Base-by-base conservation (phyloP, 1,140 invertebrate species). In the Listronotus oregonensis region DNA sequence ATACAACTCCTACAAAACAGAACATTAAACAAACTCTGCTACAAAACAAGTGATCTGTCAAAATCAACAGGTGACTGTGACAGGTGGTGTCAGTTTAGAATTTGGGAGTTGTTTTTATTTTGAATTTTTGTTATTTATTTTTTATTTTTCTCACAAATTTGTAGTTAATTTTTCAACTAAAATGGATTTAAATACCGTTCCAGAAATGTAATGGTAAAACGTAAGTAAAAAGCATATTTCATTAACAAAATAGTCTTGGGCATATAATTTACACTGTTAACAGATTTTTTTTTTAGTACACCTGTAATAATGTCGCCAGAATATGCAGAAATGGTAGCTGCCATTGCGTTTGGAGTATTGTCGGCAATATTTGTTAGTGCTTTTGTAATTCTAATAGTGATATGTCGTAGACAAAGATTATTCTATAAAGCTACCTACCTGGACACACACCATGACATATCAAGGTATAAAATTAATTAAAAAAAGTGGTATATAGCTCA, bases 281-380 rank as follows among this genome's bases (percentile, higher is more conserved):
- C n/a, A 2, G 2, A n/a, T n/a, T n/a, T 46, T 8, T 14, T 46
- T 46, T 18, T 17, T 14, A 46, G n/a, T 8, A 21, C 8, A 56
- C 37, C 10, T 15, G 12, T 32, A 39, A 69, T 69, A 67, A 78
- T 79, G 76, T 68, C 72, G 43, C 68, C 72, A 17, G 74, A 79
- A 68, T 82, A 81, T 37, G 87, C 88, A 81, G 88, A 90, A 76
- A 84, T 86, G 49, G 82, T 89, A n/a, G 85, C 89, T 10, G 85
- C 85, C 31, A 85, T 88, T 10, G 86, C 88, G 5, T 82, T 89
- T 69, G 85, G 85, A 50, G 83, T 88, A 17, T 77, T 90, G 27
- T 83, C 85, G 51, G 82, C 86, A 7, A 84, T 90, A 46, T 89
- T 90, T 75, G 73, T 89, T 37, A 87, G 85, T 46, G 86, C 88